Evolutionary conservation across 2,797 vertebrate genomes (phyloP).

Genomic region (Discoglossus pictus): DNA sequence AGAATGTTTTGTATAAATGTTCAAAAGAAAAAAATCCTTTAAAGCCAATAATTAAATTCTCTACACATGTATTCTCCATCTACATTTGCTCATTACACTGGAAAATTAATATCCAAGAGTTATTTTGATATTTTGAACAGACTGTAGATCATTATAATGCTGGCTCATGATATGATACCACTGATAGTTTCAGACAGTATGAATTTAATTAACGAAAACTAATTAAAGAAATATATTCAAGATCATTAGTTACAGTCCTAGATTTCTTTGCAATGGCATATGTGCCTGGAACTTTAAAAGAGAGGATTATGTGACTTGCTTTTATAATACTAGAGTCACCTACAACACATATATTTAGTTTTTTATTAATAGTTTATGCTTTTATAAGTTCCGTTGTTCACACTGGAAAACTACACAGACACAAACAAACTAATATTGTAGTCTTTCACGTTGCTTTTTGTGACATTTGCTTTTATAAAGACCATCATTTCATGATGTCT

Average conservation of each 20-base stretch:
- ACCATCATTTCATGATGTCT: too few species aligned
- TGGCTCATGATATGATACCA: slow-evolving; percentile 15
- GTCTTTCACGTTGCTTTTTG: too few species aligned
- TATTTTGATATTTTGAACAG: slow-evolving; percentile 4
- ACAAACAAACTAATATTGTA: too few species aligned
- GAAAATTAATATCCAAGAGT: slow-evolving; percentile 17
- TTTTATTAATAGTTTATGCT: neutral
- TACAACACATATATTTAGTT: neutral
- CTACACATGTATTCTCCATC: neutral
- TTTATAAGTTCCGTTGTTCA: too few species aligned
- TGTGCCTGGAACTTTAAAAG: neutral
- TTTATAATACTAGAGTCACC: neutral
- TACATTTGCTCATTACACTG: slow-evolving; percentile 19
- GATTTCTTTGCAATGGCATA: slow-evolving; percentile 6
- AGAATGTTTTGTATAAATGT: neutral
- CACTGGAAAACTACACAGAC: too few species aligned
- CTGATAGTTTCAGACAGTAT: slow-evolving; percentile 12
- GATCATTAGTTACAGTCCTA: neutral
- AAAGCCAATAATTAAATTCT: slow-evolving; percentile 13
- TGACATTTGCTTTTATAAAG: too few species aligned
- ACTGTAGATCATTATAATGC: slow-evolving; percentile 21
- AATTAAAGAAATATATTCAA: slow-evolving; percentile 20
- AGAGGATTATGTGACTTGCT: neutral
- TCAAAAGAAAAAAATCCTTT: neutral
- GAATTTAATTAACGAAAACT: slow-evolving; percentile 19